Evolutionary conservation across 2,113 vertebrate genomes (phyloP), one percentile per base, ranked within the genome.

Genomic region (Mormyrus iriodes): DNA sequence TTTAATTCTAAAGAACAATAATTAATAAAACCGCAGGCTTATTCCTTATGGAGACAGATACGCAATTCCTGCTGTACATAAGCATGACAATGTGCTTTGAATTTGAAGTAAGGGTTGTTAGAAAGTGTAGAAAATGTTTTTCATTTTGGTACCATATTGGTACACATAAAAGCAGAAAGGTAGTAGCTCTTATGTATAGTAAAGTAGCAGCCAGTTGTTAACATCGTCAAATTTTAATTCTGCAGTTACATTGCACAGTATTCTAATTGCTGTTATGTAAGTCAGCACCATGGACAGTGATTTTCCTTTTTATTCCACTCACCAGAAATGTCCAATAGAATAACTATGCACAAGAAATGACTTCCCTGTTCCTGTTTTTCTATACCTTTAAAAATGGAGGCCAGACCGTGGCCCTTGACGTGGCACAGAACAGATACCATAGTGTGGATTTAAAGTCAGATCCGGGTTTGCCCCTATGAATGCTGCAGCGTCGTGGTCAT

Each of bases 211-310:
- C 46, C 8, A 31, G 61, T 19, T 79, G 35, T 79, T 19, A 79
- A 35, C 35, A 76, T 42, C 9, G 35, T 76, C 73, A 76, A 42
- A 76, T 76, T 76, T 19, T 76, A 84, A 48, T 84, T 84, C 44
- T 84, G 10, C 3, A 12, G 82, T n/a, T n/a, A n/a, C n/a, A n/a
- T n/a, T n/a, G n/a, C n/a, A n/a, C n/a, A n/a, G n/a, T 52, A 5
- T 86, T 53, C 24, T 19, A 46, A 52, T 86, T 86, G 10, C 3
- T 86, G 1, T 1, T 53, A 5, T 15, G 17, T 6, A 53, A 27
- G 61, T 88, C 44, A 88, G 58, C 44, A 73, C 87, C 87, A 88
- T 48, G 61, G 61, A 88, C 86, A 88, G 86, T 42, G 24, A 44
- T 44, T 58, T 31, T 0, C 17, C 9, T 27, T 35, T 52, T 86